A percentile compares a stretch with the other conserved stretches of the same genome.
phyloP scores from a whole-genome alignment of 2,888 invertebrate genomes.

The Cinara cedri region DNA sequence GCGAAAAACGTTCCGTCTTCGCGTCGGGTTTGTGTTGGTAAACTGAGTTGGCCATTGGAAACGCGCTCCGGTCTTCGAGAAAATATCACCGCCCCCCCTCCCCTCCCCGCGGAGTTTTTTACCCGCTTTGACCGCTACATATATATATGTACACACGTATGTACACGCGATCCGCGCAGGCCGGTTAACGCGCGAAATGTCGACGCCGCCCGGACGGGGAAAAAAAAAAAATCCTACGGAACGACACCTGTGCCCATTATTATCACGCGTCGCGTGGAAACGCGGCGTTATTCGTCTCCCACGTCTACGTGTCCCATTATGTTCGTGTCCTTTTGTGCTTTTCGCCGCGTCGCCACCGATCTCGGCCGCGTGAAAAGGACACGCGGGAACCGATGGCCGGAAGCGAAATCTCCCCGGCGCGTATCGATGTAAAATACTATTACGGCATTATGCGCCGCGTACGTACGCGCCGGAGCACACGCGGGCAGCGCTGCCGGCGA shows the following conservation, averaged over 20 bases:
- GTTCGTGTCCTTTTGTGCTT: conserved; percentile 22
- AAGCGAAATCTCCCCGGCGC: conserved; percentile 11
- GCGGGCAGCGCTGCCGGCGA: no score
- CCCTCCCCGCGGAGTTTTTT: no score
- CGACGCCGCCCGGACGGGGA: neutral
- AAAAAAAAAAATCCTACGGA: neutral
- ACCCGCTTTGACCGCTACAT: no score
- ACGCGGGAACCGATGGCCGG: conserved; percentile 54
- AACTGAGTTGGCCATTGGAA: no score
- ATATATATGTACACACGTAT: no score
- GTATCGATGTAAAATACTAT: neutral
- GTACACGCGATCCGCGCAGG: neutral
- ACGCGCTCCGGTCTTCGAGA: no score
- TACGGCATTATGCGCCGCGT: neutral
- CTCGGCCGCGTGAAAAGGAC: conserved; percentile 38
- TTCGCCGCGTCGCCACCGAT: neutral
- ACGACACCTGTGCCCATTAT: no score
- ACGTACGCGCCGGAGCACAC: neutral
- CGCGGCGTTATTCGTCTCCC: conserved; percentile 11
- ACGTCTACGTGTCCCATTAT: conserved; percentile 49
- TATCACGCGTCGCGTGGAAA: no score
- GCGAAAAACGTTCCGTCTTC: no score
- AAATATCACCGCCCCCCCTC: no score
- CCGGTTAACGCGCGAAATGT: neutral
- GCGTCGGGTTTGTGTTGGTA: no score